phyloP scores from a whole-genome alignment of 2,113 vertebrate species.

The Antigone vipio region DNA sequence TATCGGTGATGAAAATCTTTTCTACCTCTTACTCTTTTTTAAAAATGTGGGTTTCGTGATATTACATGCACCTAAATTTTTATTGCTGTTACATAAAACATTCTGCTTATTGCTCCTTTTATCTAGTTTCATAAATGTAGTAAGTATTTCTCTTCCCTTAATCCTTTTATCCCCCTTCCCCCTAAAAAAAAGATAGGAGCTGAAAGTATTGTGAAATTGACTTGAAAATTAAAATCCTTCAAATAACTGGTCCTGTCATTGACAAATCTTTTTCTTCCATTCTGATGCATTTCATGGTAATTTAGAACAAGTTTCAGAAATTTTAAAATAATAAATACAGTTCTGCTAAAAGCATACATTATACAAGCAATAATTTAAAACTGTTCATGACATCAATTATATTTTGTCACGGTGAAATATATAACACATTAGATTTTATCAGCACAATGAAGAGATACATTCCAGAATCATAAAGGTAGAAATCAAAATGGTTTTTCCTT shows the following conservation, averaged over 20 bases:
- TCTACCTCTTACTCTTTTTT: background rate
- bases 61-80: conserved; percentile 4
- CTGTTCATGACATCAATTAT: conserved; percentile 49
- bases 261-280: conserved; percentile 30
- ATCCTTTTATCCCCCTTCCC: background rate
- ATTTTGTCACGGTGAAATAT: conserved; percentile 60
- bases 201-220: conserved; percentile 34
- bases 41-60: background rate
- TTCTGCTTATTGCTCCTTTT: conserved; percentile 19
- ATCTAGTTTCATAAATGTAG: background rate
- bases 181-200: background rate
- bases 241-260: conserved; percentile 54
- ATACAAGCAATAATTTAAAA: conserved; percentile 48
- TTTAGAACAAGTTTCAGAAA: conserved; percentile 50
- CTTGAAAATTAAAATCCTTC: conserved; percentile 55
- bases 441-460: conserved; percentile 38
- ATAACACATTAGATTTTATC: conserved; percentile 42
- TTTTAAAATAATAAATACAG: conserved; percentile 58
- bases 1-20: background rate
- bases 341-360: conserved; percentile 55
- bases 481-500: conserved; percentile 42
- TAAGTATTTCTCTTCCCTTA: background rate
- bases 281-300: conserved; percentile 26
- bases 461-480: conserved; percentile 45
- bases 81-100: background rate